Percentiles rank a stretch among this genome's conserved stretches.
Evolutionary conservation across 2,113 vertebrate genomes (phyloP).

Genomic region (Nipponia nippon): DNA sequence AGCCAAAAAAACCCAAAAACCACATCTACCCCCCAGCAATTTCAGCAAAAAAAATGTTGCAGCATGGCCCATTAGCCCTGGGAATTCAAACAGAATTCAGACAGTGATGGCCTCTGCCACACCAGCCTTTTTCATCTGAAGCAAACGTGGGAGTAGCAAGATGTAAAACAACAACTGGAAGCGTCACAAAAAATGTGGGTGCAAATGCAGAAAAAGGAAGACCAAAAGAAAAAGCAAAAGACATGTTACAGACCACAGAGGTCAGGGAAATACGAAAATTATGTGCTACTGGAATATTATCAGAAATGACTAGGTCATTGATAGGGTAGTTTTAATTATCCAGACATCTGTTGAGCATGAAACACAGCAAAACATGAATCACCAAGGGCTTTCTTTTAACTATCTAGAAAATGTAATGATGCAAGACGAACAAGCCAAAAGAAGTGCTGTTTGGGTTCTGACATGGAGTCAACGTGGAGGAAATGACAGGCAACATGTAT

Average conservation of each 20-base stretch:
- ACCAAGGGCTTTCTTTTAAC: not conserved
- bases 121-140: not conserved
- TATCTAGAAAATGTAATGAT: not conserved
- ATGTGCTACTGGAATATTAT: not conserved
- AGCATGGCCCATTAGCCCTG: not conserved
- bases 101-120: not conserved
- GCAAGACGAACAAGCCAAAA: not conserved
- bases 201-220: not conserved
- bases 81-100: not conserved
- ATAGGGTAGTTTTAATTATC: slow-evolving; percentile 14
- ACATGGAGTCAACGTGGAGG: not conserved
- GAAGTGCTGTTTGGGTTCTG: not conserved
- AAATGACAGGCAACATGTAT: not conserved
- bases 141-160: not conserved
- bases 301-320: not conserved
- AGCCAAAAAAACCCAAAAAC: no score
- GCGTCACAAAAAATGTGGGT: not conserved
- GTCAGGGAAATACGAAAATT: not conserved
- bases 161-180: not conserved
- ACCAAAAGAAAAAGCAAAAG: not conserved
- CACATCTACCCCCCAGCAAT: not conserved
- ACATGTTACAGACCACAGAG: not conserved
- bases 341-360: slow-evolving; percentile 11
- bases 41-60: not conserved
- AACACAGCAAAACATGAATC: not conserved